A percentile compares a stretch with the other conserved stretches of the same genome.
phyloP scores from a whole-genome alignment of 53 echinoderm and acorn worm genomes.

The Crossaster papposus region DNA sequence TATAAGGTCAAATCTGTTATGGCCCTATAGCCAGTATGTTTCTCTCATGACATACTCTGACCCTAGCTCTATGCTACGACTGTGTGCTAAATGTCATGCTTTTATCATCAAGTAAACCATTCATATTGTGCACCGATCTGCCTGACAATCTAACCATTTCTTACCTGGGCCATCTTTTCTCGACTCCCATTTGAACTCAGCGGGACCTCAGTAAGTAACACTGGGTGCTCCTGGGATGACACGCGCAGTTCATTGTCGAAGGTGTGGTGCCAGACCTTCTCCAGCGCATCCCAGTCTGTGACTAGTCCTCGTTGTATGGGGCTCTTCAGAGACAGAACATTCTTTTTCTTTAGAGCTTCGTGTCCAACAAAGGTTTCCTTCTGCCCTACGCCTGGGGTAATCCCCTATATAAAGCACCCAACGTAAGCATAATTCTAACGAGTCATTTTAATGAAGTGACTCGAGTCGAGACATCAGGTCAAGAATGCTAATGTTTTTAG shows the following conservation, averaged over 20 bases:
- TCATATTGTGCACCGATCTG: no score
- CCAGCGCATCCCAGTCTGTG: constrained; percentile 10
- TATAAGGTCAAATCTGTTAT: no score
- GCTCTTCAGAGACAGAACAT: background rate
- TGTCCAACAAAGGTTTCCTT: background rate
- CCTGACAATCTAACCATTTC: background rate
- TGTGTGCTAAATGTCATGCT: no score
- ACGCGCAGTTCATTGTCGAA: constrained; percentile 10
- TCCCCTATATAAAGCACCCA: background rate
- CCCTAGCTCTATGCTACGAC: no score
- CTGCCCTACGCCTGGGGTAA: background rate
- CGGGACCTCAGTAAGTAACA: constrained; percentile 8
- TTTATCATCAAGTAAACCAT: no score
- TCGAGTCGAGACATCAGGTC: no score
- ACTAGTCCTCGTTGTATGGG: background rate
- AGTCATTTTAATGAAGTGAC: no score
- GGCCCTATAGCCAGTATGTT: no score
- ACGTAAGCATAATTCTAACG: no score
- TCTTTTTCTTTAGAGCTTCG: background rate
- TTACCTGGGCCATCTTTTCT: constrained; percentile 80
- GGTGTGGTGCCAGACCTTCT: constrained; percentile 25
- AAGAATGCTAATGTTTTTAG: no score
- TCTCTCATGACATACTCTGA: no score
- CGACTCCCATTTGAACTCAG: constrained; percentile 54
- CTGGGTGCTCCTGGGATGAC: background rate